Percentiles rank a stretch among this genome's conserved stretches.
Conservation (phyloP, 2,797 vertebrate genomes). For the Phylloscopus collybita region DNA sequence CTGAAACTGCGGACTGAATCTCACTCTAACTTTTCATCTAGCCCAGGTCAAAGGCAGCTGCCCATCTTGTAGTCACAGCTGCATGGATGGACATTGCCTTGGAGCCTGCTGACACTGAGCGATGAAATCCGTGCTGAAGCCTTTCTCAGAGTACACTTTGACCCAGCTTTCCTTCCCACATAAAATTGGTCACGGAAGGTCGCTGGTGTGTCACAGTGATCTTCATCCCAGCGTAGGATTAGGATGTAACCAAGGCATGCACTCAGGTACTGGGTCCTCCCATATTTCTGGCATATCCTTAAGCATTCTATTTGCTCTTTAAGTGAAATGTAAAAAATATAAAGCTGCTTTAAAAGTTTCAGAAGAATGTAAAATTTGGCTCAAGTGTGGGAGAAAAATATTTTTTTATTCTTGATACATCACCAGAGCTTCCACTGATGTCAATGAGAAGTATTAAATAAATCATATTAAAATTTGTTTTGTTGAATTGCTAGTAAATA, state of each 20-base stretch:
- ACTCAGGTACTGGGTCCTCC: neutral
- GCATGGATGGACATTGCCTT: neutral
- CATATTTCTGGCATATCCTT: neutral
- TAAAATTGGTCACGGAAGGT: neutral
- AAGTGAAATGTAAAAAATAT: neutral
- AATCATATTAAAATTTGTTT: neutral
- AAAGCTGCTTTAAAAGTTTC: neutral
- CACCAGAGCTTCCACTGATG: neutral
- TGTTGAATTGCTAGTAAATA: neutral
- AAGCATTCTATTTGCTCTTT: neutral
- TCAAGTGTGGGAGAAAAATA: neutral
- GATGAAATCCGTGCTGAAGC: neutral
- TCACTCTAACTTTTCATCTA: neutral
- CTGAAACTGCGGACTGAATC: neutral
- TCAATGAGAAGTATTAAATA: neutral
- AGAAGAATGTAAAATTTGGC: neutral
- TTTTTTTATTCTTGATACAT: neutral
- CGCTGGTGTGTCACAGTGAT: too few relatives aligned
- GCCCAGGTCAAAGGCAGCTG: neutral
- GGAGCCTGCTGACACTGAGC: neutral
- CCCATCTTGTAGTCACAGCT: neutral
- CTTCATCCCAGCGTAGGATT: fast-evolving
- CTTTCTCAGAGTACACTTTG: neutral
- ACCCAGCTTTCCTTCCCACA: neutral
- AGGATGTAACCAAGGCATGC: neutral